Conservation (phyloP, 2,797 vertebrate species). For the Clarias laeviceps region DNA sequence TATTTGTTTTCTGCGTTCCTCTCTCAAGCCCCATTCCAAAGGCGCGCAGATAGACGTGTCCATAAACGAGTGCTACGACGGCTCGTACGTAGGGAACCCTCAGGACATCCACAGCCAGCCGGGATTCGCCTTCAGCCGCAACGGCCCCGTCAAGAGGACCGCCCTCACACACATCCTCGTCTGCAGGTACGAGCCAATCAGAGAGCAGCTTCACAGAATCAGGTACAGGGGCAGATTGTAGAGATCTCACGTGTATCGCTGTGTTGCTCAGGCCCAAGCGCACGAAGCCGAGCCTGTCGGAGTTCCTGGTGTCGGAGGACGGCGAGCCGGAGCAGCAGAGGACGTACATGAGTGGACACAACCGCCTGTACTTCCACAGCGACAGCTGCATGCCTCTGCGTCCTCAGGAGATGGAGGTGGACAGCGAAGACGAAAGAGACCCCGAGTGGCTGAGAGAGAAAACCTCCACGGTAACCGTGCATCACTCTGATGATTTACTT, state of each 20-base stretch:
- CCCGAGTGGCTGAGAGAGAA: slow-evolving; percentile 98
- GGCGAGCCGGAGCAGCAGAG: slow-evolving; percentile 95
- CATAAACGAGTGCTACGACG: slow-evolving; percentile 98
- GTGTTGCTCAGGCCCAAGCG: slow-evolving; percentile 84
- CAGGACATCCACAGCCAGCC: slow-evolving; percentile 99
- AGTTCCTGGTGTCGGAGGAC: slow-evolving; percentile 96
- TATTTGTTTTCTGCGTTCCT: background rate
- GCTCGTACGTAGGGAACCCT: slow-evolving; percentile 97
- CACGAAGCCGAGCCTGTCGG: slow-evolving; percentile 95
- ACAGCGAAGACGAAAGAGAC: slow-evolving; percentile 97
- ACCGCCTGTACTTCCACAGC: slow-evolving; percentile 98
- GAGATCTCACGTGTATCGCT: background rate
- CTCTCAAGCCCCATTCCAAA: slow-evolving; percentile 93
- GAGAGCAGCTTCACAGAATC: background rate
- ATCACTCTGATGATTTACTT: background rate
- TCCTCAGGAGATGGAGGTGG: slow-evolving; percentile 98
- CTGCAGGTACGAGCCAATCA: slow-evolving; percentile 80
- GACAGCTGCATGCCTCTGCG: slow-evolving; percentile 96
- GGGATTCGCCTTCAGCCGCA: slow-evolving; percentile 97
- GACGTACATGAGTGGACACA: slow-evolving; percentile 96
- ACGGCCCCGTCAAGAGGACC: slow-evolving; percentile 96
- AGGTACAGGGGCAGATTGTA: background rate
- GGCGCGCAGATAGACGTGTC: slow-evolving; percentile 98
- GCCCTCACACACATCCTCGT: slow-evolving; percentile 96
- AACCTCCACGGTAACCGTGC: slow-evolving; percentile 85